phyloP scores from a whole-genome alignment of 2,888 invertebrate species.

The Strigamia crassipes region DNA sequence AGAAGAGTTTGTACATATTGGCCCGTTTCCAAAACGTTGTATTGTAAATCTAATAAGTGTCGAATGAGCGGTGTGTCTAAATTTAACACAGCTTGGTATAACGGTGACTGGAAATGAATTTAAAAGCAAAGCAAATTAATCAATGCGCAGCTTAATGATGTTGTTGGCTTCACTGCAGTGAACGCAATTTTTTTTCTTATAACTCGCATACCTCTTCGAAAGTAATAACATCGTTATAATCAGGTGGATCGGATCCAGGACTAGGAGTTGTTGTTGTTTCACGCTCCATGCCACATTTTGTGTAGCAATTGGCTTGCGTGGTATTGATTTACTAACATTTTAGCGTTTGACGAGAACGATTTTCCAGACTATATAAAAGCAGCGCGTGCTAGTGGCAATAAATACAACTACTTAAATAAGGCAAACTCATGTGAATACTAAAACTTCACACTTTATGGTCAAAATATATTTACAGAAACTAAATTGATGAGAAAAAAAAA shows the following conservation, averaged over 20 bases:
- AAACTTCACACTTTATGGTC: background rate
- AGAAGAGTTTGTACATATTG: constrained; percentile 36
- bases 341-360: background rate
- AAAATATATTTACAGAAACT: background rate
- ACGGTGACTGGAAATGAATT: constrained; percentile 43
- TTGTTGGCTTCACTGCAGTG: constrained; percentile 6
- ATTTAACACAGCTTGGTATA: constrained; percentile 45
- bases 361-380: background rate
- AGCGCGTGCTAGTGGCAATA: background rate
- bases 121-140: background rate
- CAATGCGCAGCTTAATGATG: background rate
- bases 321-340: background rate
- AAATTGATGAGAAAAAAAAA: background rate
- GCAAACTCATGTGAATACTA: background rate
- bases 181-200: background rate
- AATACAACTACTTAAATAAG: background rate
- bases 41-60: constrained; percentile 37
- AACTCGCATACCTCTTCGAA: constrained; percentile 44
- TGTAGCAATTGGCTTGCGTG: background rate
- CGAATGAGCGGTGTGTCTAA: constrained; percentile 10
- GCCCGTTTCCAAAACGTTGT: constrained; percentile 45
- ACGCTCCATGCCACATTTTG: constrained; percentile 5
- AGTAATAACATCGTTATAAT: constrained; percentile 42
- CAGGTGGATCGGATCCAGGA: constrained; percentile 45
- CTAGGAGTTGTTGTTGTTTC: constrained; percentile 43